Evolutionary conservation across 2,888 invertebrate genomes (phyloP), one percentile per base, ranked within the genome.

Genomic region (Nymphalis polychloros): DNA sequence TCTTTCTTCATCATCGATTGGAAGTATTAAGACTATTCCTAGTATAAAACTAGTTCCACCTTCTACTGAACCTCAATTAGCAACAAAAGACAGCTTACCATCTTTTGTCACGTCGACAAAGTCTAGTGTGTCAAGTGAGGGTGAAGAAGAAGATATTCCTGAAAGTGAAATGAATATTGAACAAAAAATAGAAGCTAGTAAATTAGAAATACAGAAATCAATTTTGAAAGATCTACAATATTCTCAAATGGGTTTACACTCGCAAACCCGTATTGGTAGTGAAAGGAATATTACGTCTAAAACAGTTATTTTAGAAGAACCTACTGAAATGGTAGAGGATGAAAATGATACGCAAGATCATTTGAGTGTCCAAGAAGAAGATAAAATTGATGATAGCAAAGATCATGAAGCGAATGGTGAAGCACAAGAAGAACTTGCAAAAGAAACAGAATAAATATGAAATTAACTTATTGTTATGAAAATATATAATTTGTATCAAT

Each of bases 161-260:
- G 79, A 76, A 20, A 74, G 75, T 20, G 68, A 77, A 60, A 78
- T 77, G 69, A 84, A 86, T 52, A 79, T 90, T 0, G 83, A 84
- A 13, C 84, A 84, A 70, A 73, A 81, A 71, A 72, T 90, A 7
- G 88, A 81, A 60, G 75, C 77, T 0, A 90, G 91, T 73, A 92
- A 87, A 75, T 48, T 84, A 8, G 87, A 90, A 69, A 84, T 87
- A 59, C 89, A 88, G 68, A 92, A 84, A 73, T 89, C 90, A 19
- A 84, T 92, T 66, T 81, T 92, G 79, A 88, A 85, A 76, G 91
- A 90, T 69, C 78, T 91, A 47, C 85, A 82, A 6, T 82, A 83
- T 50, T 88, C 90, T 4, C 83, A 87, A 68, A 76, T 78, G 68
- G 73, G 78, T 3, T 64, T 85, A 19, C 73, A 78, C 8, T 84